Conservation (phyloP, 2,888 invertebrate genomes). For the Ophioninae sp. region DNA sequence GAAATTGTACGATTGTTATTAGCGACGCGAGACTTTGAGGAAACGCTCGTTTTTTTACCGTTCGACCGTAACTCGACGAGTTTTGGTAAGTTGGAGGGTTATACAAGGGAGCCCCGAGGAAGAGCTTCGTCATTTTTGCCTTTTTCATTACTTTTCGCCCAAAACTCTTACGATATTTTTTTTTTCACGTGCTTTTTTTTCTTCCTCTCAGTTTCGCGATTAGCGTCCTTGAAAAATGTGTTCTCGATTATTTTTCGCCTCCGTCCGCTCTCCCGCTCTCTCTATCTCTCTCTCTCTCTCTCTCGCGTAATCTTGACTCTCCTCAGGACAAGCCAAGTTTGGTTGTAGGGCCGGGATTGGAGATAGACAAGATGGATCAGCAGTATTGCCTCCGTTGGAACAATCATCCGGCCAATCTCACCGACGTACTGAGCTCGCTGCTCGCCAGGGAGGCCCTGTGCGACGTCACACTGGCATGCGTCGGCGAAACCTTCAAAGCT, state of each 20-base stretch:
- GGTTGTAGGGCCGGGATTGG: conserved; percentile 79
- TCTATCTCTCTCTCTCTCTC: conserved; percentile 2
- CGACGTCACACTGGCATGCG: conserved; percentile 96
- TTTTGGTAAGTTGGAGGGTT: conserved; percentile 47
- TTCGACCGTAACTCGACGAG: conserved; percentile 5
- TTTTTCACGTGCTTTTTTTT: background rate
- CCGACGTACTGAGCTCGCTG: conserved; percentile 93
- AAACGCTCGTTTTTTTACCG: conserved; percentile 17
- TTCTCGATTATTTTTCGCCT: conserved; percentile 6
- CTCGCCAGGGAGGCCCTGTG: conserved; percentile 94
- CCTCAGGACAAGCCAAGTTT: conserved; percentile 74
- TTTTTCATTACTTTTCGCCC: background rate
- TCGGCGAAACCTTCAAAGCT: conserved; percentile 94
- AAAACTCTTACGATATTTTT: background rate
- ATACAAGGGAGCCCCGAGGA: conserved; percentile 18
- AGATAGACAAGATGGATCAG: conserved; percentile 86
- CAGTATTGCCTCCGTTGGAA: conserved; percentile 97
- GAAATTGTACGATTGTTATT: conserved; percentile 21
- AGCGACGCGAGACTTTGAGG: background rate
- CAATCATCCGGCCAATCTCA: conserved; percentile 95
- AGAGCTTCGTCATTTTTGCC: background rate
- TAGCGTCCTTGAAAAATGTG: background rate
- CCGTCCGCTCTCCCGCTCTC: background rate
- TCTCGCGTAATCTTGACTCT: conserved; percentile 49
- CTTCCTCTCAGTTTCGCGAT: background rate